Evolutionary conservation across 2,888 invertebrate genomes (phyloP).

Genomic region (Podabrus alpinus): DNA sequence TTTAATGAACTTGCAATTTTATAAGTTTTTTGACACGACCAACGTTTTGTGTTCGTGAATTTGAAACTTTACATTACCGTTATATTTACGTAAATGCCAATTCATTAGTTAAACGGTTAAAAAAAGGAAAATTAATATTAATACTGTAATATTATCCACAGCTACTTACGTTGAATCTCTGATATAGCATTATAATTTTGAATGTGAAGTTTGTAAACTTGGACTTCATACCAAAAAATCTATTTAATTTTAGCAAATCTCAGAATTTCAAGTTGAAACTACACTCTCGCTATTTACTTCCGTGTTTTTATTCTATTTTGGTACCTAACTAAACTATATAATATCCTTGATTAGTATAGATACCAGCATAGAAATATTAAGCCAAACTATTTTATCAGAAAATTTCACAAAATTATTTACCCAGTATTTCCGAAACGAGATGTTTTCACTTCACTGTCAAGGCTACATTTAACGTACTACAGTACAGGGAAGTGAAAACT

Average conservation of each 20-base stretch:
- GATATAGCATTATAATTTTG: not conserved
- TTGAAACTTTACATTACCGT: not conserved
- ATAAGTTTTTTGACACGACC: conserved; percentile 31
- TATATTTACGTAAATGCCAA: not conserved
- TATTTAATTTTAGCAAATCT: not conserved
- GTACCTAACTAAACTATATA: not conserved
- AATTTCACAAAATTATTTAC: not conserved
- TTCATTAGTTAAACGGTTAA: not conserved
- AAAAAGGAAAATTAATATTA: not conserved
- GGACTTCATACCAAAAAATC: not conserved
- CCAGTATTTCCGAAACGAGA: not conserved
- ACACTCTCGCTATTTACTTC: not conserved
- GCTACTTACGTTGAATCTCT: not conserved
- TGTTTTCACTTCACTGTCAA: conserved; percentile 5
- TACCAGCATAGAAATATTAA: not conserved
- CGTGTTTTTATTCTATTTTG: not conserved
- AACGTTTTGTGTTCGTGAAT: conserved; percentile 17
- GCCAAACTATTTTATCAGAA: not conserved
- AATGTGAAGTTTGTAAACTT: not conserved
- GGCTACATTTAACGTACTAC: not conserved
- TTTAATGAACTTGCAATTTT: conserved; percentile 34
- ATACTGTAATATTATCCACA: no score
- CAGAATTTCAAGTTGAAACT: not conserved
- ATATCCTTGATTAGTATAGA: not conserved
- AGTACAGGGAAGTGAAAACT: conserved; percentile 5